Evolutionary conservation across 2,797 vertebrate genomes (phyloP), one percentile per base, ranked within the genome.

Genomic region (Microhierax caerulescens): DNA sequence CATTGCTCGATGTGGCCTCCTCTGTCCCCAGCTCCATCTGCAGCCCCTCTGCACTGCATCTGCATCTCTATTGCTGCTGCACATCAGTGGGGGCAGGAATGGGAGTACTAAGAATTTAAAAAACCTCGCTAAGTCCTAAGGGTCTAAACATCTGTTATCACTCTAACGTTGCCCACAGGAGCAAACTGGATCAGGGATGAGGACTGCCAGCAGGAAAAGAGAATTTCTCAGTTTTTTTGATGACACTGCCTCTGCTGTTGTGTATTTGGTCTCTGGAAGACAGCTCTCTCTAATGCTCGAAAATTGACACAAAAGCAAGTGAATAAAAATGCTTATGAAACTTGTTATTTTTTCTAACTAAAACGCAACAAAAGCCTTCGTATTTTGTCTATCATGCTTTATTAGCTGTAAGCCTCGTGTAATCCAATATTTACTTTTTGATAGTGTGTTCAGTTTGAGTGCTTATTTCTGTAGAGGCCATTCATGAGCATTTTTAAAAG

Each of bases 381-480:
- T 93, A 73, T 89, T 97, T 97, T 74, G 60, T 85, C 81, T 95
- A 39, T 84, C 88, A 90, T 69, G 53, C 30, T 95, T 97, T 95
- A 95, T 93, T 97, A 93, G n/a, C 67, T 93, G 37, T 73, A 91
- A 94, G 47, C n/a, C 91, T 95, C 79, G 77, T 77, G 45, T 60
- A 92, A 86, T 75, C 92, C 57, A 91, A 37, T 91, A 91, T 91
- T 92, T 82, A 76, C 13, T 14, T 95, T 92, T 85, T 79, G 82
- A 91, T 32, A 93, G 25, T 56, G 25, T 78, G 32, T 91, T 92
- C 85, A 60, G 32, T 10, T 87, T 91, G 50, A 75, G 37, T 74
- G 68, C 60, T n/a, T 65, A 78, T 57, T 86, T 89, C 61, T 41
- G 36, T 41, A 90, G 47, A 77, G 65, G 47, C 10, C 41, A 57